phyloP scores from a whole-genome alignment of 2,113 vertebrate species.

The Casuarius casuarius region DNA sequence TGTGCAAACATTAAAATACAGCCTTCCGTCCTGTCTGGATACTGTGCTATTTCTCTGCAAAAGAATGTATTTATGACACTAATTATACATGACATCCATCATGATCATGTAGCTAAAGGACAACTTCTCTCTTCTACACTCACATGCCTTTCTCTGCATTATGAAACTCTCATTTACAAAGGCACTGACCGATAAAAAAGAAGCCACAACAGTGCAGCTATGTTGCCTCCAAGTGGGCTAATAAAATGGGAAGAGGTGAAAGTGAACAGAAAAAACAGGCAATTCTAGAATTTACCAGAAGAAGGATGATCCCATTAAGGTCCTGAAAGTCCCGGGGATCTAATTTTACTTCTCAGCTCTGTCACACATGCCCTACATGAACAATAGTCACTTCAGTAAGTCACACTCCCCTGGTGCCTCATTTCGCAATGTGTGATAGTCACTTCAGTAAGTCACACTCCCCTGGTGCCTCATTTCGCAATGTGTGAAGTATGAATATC shows the following conservation, averaged over 20 bases:
- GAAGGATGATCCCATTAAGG: background rate
- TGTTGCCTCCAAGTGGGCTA: background rate
- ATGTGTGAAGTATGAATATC: background rate
- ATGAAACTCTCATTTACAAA: background rate
- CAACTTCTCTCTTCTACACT: background rate
- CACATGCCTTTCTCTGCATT: background rate
- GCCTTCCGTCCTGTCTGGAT: background rate
- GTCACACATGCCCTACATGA: rapidly evolving
- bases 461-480: background rate
- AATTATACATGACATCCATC: background rate
- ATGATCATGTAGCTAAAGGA: background rate
- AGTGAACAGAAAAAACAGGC: background rate
- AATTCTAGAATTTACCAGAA: background rate
- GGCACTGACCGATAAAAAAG: background rate
- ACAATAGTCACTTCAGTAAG: background rate
- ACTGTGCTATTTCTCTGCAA: background rate
- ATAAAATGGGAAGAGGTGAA: background rate
- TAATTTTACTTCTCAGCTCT: background rate
- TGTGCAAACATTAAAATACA: conserved; percentile 28
- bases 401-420: background rate
- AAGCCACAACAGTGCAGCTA: background rate
- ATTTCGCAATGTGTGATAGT: too few relatives aligned
- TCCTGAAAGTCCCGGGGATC: rapidly evolving
- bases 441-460: background rate
- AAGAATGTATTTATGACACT: background rate